Base-by-base conservation (phyloP, 2,113 vertebrate species). In the Trematomus loennbergii region DNA sequence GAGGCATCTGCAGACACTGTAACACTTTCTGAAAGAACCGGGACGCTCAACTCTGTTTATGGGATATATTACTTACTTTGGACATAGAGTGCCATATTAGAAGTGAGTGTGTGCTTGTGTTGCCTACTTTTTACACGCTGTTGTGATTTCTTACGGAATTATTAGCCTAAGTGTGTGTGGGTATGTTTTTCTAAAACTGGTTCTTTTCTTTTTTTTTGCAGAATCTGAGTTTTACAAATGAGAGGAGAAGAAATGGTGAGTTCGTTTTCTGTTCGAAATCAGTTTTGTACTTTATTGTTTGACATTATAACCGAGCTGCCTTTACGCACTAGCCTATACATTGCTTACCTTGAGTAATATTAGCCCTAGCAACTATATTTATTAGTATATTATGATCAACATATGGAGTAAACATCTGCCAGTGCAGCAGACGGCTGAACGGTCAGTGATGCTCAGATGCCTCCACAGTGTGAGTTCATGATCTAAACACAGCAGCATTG, bases 231-330 rank as follows among this genome's bases (percentile, higher is more conserved):
- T 60, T 62, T 45, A 33, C 81, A 61, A 53, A 86, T 85, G 83
- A 91, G 73, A 85, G 45, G 74, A 70, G 79, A 76, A 57, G 72
- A 89, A 9, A 94, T 94, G 93, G 94, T 95, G 84, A 93, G 93
- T 88, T 67, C 2, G 20, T 20, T 40, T 53, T 53, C 10, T 53
- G 3, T 20, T 54, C 1, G 0, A 16, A 12, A 40, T 65, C 8
- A 60, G 0, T 58, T 53, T 65, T 46, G 60, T 22, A 18, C 2
- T 65, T 11, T 9, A 1, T 8, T 46, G 9, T 17, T 29, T 66
- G 43, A 20, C 50, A 53, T 20, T 20, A 22, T 11, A 29, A 46
- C 9, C 20, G 43, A 20, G 15, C 18, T 20, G 43, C 33, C 18
- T 33, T 52, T 12, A 12, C 1, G 6, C 18, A 17, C 25, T 13